phyloP scores from a whole-genome alignment of 2,797 vertebrate genomes.

The Ispidina picta region DNA sequence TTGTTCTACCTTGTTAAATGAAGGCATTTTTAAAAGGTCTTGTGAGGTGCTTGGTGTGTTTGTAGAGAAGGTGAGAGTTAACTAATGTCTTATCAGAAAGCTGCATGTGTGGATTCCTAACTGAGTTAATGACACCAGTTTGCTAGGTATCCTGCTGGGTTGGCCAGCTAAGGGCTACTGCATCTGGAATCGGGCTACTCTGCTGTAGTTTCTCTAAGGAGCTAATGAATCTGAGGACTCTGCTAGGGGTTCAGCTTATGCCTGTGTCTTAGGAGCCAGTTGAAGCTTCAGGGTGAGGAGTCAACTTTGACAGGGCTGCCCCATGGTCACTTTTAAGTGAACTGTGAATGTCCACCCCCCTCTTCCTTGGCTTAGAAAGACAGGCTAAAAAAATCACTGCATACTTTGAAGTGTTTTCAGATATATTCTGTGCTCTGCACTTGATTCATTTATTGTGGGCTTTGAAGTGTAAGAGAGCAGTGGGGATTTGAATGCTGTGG shows the following conservation, averaged over 20 bases:
- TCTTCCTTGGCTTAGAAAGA: not conserved
- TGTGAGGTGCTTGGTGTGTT: not conserved
- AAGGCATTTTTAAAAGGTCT: not conserved
- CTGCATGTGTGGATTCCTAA: not conserved
- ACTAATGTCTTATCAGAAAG: not conserved
- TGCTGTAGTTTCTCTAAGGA: not conserved
- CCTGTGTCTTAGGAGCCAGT: not conserved
- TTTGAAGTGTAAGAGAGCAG: accelerated
- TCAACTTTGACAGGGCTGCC: not conserved
- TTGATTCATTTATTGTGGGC: not conserved
- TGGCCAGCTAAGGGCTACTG: not conserved
- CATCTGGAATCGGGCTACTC: not conserved
- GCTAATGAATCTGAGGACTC: not conserved
- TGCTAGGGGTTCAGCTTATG: not conserved
- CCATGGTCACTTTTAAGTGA: not conserved
- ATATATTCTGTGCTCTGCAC: not conserved
- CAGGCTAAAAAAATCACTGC: not conserved
- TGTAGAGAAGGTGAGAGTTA: not conserved
- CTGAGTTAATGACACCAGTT: not conserved
- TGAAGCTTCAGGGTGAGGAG: not conserved
- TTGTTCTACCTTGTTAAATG: not conserved
- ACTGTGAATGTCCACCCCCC: not conserved
- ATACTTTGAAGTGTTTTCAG: not conserved
- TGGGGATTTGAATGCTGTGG: not conserved
- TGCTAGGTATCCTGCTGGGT: not conserved